These are phyloP conservation scores for Papilio xuthus DNA, from an alignment of 1,140 invertebrate genomes.

Conservation along the genomic window DNA sequence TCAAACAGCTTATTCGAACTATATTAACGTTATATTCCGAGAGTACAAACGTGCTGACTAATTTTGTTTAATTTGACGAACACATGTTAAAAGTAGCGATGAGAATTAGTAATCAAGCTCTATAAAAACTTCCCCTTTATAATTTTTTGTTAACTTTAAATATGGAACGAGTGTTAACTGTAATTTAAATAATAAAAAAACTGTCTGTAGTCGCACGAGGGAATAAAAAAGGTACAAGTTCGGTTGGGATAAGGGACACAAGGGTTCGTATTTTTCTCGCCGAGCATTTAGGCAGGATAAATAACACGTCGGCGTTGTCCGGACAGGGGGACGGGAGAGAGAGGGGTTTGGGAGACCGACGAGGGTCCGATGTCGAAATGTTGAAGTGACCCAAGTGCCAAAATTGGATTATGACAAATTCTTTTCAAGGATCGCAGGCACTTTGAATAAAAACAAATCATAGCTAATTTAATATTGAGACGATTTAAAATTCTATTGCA, in stretches of 20 bases:
- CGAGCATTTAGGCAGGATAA: slow-evolving; percentile 32
- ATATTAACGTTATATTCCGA: slow-evolving; percentile 29
- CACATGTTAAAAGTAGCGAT: not conserved
- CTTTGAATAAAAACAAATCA: slow-evolving; percentile 4
- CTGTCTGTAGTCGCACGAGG: slow-evolving; percentile 13
- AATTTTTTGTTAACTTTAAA: slow-evolving; percentile 8
- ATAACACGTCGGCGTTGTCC: slow-evolving; percentile 31
- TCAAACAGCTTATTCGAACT: slow-evolving; percentile 59
- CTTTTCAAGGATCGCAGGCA: not conserved
- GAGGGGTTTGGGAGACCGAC: not conserved
- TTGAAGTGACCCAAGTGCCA: slow-evolving; percentile 17
- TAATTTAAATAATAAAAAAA: slow-evolving; percentile 15
- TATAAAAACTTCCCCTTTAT: slow-evolving; percentile 20
- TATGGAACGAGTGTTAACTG: slow-evolving; percentile 7
- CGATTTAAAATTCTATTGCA: not conserved
- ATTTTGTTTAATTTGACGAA: slow-evolving; percentile 8
- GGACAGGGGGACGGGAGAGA: not conserved
- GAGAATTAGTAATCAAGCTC: not conserved
- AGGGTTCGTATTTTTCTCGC: slow-evolving; percentile 32
- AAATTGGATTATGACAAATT: slow-evolving; percentile 17
- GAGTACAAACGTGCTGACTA: slow-evolving; percentile 28
- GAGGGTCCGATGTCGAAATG: slow-evolving; percentile 21
- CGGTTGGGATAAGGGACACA: slow-evolving; percentile 3
- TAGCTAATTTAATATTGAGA: not conserved
- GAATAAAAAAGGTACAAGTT: slow-evolving; percentile 14